A percentile compares a stretch with the other conserved stretches of the same genome.
Conservation (phyloP, 2,797 vertebrate species). For the Danionella dracula region DNA sequence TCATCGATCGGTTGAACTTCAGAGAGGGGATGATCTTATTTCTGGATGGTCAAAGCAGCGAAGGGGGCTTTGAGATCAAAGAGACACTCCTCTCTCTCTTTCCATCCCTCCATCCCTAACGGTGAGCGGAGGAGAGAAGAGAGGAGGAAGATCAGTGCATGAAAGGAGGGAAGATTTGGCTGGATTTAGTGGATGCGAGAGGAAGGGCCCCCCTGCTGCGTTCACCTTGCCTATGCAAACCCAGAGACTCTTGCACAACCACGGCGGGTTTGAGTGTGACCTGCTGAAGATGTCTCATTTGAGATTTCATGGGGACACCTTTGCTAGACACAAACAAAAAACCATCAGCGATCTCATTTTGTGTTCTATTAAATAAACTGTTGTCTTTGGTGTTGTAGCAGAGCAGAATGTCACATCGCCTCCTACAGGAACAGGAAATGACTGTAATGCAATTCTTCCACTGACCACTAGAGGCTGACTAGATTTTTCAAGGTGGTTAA, state of each 20-base stretch:
- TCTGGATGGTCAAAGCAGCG: constrained; percentile 24
- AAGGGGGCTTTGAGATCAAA: constrained; percentile 39
- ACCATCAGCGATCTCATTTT: no score
- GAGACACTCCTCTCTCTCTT: constrained; percentile 3
- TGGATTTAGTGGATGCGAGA: constrained; percentile 38
- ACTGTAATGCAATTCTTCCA: no score
- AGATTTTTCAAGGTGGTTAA: no score
- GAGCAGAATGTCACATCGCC: no score
- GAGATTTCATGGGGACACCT: not conserved
- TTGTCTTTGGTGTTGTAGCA: no score
- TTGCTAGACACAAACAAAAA: not conserved
- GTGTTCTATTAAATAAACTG: no score
- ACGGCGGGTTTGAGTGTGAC: not conserved
- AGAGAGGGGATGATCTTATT: constrained; percentile 36
- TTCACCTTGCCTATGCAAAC: constrained; percentile 21
- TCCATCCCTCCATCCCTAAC: constrained; percentile 18
- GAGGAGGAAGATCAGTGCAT: constrained; percentile 30
- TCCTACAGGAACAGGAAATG: no score
- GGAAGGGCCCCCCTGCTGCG: constrained; percentile 31
- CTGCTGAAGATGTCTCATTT: not conserved
- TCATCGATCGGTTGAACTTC: constrained; percentile 30
- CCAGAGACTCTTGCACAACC: not conserved
- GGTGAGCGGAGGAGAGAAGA: constrained; percentile 18
- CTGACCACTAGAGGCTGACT: no score
- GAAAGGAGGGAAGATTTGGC: constrained; percentile 37